phyloP scores from a whole-genome alignment of 1,140 invertebrate species.

The Cryptotermes secundus region DNA sequence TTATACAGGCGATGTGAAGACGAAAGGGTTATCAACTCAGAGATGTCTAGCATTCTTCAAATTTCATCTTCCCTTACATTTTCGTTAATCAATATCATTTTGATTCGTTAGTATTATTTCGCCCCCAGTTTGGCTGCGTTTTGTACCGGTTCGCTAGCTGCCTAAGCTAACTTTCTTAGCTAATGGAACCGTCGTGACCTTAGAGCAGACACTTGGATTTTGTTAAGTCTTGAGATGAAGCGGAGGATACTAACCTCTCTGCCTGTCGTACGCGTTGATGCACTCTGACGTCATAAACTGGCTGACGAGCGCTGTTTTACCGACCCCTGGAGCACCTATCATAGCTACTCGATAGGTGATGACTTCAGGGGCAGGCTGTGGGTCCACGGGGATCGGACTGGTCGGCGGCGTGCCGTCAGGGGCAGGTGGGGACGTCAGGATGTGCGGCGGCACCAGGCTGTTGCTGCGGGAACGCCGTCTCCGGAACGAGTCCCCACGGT shows the following conservation, averaged over 20 bases:
- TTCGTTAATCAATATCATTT: too few relatives aligned
- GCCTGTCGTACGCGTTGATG: conserved; percentile 87
- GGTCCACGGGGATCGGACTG: conserved; percentile 39
- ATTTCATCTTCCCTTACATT: too few relatives aligned
- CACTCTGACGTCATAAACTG: conserved; percentile 95
- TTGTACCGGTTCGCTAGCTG: too few relatives aligned
- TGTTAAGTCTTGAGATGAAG: too few relatives aligned
- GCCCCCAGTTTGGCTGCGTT: too few relatives aligned
- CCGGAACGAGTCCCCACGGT: conserved; percentile 85
- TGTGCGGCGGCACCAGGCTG: conserved; percentile 59
- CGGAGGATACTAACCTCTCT: conserved; percentile 57
- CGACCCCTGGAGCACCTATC: conserved; percentile 82
- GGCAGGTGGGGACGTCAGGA: conserved; percentile 43
- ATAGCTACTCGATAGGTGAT: conserved; percentile 73
- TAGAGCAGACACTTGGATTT: too few relatives aligned
- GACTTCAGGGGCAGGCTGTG: conserved; percentile 51
- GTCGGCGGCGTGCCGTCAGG: conserved; percentile 33
- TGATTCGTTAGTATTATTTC: too few relatives aligned
- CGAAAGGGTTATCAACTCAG: too few relatives aligned
- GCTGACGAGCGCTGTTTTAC: conserved; percentile 85
- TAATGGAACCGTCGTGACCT: too few relatives aligned
- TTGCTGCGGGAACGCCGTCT: conserved; percentile 76
- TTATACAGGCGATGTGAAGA: too few relatives aligned
- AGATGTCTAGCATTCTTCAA: too few relatives aligned
- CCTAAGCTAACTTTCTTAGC: too few relatives aligned